Base-by-base conservation (phyloP, 1,140 invertebrate genomes). In the Aphaenogaster floridana region DNA sequence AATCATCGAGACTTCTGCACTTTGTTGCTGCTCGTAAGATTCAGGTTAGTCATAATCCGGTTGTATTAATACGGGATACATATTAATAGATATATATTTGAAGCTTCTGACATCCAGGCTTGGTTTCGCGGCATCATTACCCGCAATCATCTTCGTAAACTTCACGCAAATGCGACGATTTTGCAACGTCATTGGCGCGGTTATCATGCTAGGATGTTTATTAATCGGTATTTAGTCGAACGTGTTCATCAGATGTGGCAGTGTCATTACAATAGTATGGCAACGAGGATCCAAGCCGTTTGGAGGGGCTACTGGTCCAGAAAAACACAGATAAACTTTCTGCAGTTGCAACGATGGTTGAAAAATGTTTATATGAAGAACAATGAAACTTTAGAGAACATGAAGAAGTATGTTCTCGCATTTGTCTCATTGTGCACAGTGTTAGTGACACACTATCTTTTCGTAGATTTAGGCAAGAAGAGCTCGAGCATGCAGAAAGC, bases 161-260 rank as follows among this genome's bases (percentile, higher is more conserved):
- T 93, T 39, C 89, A 92, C n/a, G 7, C 63, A 61, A 71, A 59
- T 50, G 90, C 92, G 8, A 89, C 45, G 21, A 86, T 81, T 21
- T 86, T 94, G 45, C 93, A 94, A 39, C 86, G 87, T 17, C 64
- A 91, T 69, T 94, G 93, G 93, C 90, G 93, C 8, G 90, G 91
- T 68, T 89, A 91, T 81, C 34, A 17, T 1, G 77, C 66, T 11
- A 89, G 89, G 69, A 84, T 74, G 21, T 69, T 64, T 5, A 39
- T 86, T 1, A 61, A 84, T 68, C 88, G 59, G 54, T 81, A 87
- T 69, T 48, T 92, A 17, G 21, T 74, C 11, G 28, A 88, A 61
- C 68, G 79, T 54, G 88, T 89, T 39, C 61, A 81, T 21, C 77
- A 88, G 28, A 88, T 89, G 80, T 89, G 90, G 89, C 63, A 91